These are phyloP conservation scores for Zalophus californianus DNA, from an alignment of 2,797 vertebrate species.

Conservation along the genomic window DNA sequence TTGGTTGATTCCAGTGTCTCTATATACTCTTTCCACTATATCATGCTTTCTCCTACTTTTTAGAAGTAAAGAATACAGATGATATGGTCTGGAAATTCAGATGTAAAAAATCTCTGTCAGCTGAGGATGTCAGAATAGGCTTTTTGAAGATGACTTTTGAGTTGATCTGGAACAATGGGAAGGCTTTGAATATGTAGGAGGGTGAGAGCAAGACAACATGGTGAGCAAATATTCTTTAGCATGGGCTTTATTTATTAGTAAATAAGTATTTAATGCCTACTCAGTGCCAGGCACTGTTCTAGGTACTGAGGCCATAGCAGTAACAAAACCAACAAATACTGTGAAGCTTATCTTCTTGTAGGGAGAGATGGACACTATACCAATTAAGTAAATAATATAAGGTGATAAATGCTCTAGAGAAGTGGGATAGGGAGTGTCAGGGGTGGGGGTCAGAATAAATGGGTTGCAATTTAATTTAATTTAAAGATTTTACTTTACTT, in stretches of 20 bases:
- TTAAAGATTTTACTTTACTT: background rate
- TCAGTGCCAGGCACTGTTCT: background rate
- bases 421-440: background rate
- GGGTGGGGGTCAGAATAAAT: background rate
- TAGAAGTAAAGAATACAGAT: background rate
- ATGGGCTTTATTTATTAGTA: background rate
- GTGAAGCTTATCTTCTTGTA: background rate
- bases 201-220: background rate
- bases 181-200: background rate
- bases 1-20: background rate
- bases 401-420: background rate
- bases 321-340: background rate
- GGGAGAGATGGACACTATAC: background rate
- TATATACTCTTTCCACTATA: background rate
- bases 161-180: background rate
- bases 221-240: background rate
- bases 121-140: background rate
- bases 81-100: background rate
- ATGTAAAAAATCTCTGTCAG: background rate
- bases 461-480: background rate
- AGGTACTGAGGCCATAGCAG: background rate
- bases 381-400: background rate
- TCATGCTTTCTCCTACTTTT: background rate
- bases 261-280: background rate
- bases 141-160: conserved; percentile 9